Conservation (phyloP, 2,113 vertebrate genomes). For the Cheirogaleus medius region DNA sequence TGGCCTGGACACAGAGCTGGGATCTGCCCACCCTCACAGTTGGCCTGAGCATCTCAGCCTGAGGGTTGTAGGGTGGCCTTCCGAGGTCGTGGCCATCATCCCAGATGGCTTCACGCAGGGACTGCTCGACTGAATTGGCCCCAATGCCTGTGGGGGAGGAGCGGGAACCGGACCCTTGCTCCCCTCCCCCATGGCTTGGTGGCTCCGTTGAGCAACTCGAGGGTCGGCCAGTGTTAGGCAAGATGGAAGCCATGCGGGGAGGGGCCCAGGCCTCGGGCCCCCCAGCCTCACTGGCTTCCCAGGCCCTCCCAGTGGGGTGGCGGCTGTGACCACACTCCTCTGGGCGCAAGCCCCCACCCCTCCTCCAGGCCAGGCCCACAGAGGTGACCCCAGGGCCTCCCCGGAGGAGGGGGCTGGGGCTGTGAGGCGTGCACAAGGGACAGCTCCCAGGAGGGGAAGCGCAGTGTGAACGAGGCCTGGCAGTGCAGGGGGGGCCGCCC, state of each 20-base stretch:
- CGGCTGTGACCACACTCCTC: not conserved
- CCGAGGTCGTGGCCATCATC: not conserved
- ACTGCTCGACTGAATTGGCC: not conserved
- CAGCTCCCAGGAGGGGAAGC: not conserved
- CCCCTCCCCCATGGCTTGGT: fast-evolving
- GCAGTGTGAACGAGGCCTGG: fast-evolving
- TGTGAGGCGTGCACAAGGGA: too few relatives aligned
- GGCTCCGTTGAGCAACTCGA: not conserved
- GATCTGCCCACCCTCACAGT: not conserved
- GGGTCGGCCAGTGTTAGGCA: not conserved
- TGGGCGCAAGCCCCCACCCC: too few relatives aligned
- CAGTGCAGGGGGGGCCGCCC: too few relatives aligned
- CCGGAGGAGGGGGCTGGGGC: not conserved
- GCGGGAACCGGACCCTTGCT: not conserved
- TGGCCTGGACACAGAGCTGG: not conserved
- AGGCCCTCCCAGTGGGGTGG: not conserved
- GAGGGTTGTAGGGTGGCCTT: not conserved
- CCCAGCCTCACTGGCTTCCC: not conserved
- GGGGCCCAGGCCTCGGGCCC: not conserved
- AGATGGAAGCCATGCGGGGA: not conserved
- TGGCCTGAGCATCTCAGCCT: not conserved
- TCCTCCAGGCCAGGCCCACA: fast-evolving
- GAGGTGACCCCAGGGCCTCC: not conserved
- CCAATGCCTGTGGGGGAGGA: not conserved
- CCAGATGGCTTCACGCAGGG: not conserved